These are phyloP conservation scores for Scaeva pyrastri DNA, from an alignment of 2,888 invertebrate species.

Conservation along the genomic window DNA sequence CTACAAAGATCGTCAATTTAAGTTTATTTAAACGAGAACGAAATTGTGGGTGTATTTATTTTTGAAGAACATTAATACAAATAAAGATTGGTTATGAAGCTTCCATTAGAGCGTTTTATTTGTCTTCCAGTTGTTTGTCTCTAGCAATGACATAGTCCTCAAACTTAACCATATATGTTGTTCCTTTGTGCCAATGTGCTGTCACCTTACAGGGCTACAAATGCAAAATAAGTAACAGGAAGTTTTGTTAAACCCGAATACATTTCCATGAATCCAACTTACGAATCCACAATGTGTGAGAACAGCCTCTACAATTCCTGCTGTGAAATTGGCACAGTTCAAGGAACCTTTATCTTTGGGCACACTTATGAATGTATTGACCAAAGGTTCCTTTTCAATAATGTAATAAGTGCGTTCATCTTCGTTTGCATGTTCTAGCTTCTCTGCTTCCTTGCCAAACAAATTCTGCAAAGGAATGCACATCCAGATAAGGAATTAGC, in stretches of 20 bases:
- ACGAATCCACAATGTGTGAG: constrained; percentile 98
- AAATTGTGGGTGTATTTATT: constrained; percentile 17
- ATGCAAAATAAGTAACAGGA: constrained; percentile 81
- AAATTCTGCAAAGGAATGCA: constrained; percentile 87
- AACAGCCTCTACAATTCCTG: constrained; percentile 98
- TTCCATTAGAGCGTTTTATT: constrained; percentile 84
- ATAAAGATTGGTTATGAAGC: constrained; percentile 49
- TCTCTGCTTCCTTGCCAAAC: constrained; percentile 99
- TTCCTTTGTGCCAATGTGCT: constrained; percentile 99
- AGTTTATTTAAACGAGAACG: constrained; percentile 85
- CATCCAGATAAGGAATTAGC: no score
- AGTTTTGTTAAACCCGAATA: neutral
- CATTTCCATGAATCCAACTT: constrained; percentile 85
- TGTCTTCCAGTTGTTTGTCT: constrained; percentile 95
- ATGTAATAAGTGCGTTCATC: constrained; percentile 99
- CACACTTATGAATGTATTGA: constrained; percentile 98
- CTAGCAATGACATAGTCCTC: constrained; percentile 95
- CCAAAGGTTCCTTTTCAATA: constrained; percentile 98
- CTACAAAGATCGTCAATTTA: constrained; percentile 90
- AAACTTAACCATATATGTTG: constrained; percentile 99
- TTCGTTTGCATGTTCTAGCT: constrained; percentile 98
- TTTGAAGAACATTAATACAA: constrained; percentile 41
- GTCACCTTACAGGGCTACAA: constrained; percentile 98
- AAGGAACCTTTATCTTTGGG: constrained; percentile 98
- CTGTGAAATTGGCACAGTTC: constrained; percentile 99